Evolutionary conservation across 2,113 vertebrate genomes (phyloP).

Genomic region (Poicephalus meyeri): DNA sequence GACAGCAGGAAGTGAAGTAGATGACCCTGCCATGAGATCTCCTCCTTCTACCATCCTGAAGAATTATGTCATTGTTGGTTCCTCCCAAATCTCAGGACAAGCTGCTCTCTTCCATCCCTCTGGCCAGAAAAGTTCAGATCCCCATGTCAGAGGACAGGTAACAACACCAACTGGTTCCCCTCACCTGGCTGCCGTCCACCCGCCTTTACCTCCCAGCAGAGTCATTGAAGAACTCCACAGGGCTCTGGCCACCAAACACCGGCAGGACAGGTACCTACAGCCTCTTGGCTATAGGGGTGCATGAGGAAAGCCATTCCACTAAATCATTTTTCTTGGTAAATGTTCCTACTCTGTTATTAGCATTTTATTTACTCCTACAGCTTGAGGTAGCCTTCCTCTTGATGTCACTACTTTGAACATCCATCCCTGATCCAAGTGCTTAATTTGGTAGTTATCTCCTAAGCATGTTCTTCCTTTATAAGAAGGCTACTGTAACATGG

Average conservation of each 20-base stretch:
- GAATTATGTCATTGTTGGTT: slow-evolving; percentile 74
- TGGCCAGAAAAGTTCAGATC: slow-evolving; percentile 71
- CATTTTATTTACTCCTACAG: background rate
- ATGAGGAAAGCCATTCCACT: background rate
- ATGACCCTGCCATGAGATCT: slow-evolving; percentile 77
- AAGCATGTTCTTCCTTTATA: background rate
- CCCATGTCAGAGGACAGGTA: slow-evolving; percentile 80
- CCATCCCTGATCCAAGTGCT: background rate
- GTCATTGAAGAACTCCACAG: slow-evolving; percentile 97
- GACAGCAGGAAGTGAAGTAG: slow-evolving; percentile 55
- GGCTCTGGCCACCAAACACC: slow-evolving; percentile 92
- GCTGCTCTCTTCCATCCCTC: slow-evolving; percentile 74
- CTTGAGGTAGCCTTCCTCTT: background rate
- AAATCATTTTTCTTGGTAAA: background rate
- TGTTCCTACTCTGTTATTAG: background rate
- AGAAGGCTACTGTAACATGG: background rate
- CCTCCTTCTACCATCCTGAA: slow-evolving; percentile 80
- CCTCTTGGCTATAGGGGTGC: background rate
- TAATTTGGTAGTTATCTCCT: background rate
- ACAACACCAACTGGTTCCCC: slow-evolving; percentile 89
- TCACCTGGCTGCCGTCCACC: slow-evolving; percentile 83
- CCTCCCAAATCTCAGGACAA: slow-evolving; percentile 80
- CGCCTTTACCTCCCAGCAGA: slow-evolving; percentile 90
- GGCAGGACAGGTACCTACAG: slow-evolving; percentile 89
- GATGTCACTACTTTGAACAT: background rate